phyloP scores from a whole-genome alignment of 2,888 invertebrate genomes.

The Syrista parreyssii region DNA sequence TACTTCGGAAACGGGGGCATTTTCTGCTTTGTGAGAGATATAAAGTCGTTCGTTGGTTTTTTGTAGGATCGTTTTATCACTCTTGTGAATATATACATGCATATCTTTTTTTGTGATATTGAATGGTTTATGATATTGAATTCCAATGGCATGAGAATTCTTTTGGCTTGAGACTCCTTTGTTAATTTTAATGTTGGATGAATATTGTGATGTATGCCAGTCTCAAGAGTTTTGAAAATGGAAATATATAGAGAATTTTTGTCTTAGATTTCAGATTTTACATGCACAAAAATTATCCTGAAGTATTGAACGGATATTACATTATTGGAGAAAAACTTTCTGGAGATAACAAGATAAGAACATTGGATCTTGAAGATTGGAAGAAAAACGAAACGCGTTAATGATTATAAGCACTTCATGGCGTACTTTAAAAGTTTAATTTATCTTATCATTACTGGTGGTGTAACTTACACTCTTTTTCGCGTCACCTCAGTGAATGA shows the following conservation, averaged over 20 bases:
- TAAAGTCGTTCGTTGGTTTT: no score
- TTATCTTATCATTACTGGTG: slow-evolving; percentile 28
- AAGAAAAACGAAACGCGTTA: slow-evolving; percentile 69
- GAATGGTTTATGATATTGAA: slow-evolving; percentile 1
- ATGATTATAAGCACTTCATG: slow-evolving; percentile 69
- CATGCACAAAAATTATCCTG: slow-evolving; percentile 75
- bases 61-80: no score
- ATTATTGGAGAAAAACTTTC: slow-evolving; percentile 72
- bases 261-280: slow-evolving; percentile 77
- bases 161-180: no score
- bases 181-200: no score
- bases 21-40: no score
- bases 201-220: no score
- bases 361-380: slow-evolving; percentile 69
- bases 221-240: no score
- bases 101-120: slow-evolving; percentile 3
- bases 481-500: not conserved
- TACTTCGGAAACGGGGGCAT: not conserved
- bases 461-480: slow-evolving; percentile 20
- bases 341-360: slow-evolving; percentile 62
- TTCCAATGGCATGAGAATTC: no score
- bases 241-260: no score
- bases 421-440: slow-evolving; percentile 60
- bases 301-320: slow-evolving; percentile 77
- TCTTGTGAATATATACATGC: not conserved